Conservation (phyloP, 2,797 vertebrate species). For the Mormyrus hasselquistii region DNA sequence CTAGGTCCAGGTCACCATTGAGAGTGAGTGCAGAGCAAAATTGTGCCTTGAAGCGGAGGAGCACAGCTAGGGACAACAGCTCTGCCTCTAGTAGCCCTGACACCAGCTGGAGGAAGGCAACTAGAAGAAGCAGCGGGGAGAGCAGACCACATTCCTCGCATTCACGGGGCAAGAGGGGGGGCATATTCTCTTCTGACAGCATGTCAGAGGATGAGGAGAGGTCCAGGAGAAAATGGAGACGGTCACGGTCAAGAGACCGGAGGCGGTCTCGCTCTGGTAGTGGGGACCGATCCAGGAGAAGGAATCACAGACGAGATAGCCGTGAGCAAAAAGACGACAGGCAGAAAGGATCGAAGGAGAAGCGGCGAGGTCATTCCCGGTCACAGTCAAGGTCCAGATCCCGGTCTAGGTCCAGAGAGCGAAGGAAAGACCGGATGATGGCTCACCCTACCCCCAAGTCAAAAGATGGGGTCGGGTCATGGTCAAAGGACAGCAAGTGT, state of each 20-base stretch:
- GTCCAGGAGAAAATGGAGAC: constrained; percentile 55
- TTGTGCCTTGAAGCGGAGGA: constrained; percentile 43
- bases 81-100: constrained; percentile 64
- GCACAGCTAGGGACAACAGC: constrained; percentile 47
- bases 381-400: constrained; percentile 52
- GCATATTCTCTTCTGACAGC: constrained; percentile 53
- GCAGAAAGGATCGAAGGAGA: constrained; percentile 57
- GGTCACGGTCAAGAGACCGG: constrained; percentile 54
- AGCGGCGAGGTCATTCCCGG: constrained; percentile 45
- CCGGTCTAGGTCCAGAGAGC: constrained; percentile 68
- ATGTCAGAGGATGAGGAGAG: constrained; percentile 53
- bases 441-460: constrained; percentile 34
- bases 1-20: constrained; percentile 51
- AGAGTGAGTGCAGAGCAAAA: constrained; percentile 44
- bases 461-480: constrained; percentile 40
- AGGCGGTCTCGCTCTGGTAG: constrained; percentile 66
- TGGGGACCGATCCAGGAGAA: constrained; percentile 60
- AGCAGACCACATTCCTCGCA: constrained; percentile 47
- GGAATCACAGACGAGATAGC: constrained; percentile 46
- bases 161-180: constrained; percentile 48
- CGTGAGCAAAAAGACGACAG: constrained; percentile 39
- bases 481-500: constrained; percentile 52
- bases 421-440: constrained; percentile 53
- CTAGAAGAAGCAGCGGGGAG: constrained; percentile 48
- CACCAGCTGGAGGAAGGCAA: constrained; percentile 51